Percentiles rank a stretch among this genome's conserved stretches.
Evolutionary conservation across 2,113 vertebrate genomes (phyloP).

Genomic region (Syrmaticus mikado): DNA sequence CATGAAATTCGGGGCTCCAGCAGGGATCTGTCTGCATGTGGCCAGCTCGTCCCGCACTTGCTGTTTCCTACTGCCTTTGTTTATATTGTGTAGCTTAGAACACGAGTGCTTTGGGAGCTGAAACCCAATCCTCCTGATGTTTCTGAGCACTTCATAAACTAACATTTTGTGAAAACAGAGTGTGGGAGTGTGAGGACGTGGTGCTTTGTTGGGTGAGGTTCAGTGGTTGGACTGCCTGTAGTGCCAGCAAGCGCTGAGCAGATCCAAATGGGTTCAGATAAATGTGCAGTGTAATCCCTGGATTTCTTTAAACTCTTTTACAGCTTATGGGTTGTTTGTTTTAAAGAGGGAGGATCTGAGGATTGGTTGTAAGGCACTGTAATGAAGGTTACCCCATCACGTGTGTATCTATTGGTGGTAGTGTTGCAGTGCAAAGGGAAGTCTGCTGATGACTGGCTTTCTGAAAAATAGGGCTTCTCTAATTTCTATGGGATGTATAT

Average conservation of each 20-base stretch:
- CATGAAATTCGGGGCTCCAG: not conserved
- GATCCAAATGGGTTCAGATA: not conserved
- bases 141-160: not conserved
- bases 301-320: not conserved
- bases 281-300: not conserved
- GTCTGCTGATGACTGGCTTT: not conserved
- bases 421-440: not conserved
- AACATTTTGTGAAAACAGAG: not conserved
- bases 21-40: slow-evolving; percentile 5
- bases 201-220: not conserved
- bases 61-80: not conserved
- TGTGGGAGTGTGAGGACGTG: not conserved
- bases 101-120: not conserved
- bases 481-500: not conserved
- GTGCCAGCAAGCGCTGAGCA: too few species aligned
- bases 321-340: not conserved
- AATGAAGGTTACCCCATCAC: not conserved
- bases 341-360: not conserved
- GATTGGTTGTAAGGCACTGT: not conserved
- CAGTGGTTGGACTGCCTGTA: not conserved
- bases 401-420: not conserved
- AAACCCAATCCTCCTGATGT: slow-evolving; percentile 1
- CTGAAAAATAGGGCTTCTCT: not conserved
- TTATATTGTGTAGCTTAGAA: slow-evolving; percentile 9
- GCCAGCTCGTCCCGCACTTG: not conserved